Base-by-base conservation (phyloP, 2,113 vertebrate species). In the Piaya cayana region DNA sequence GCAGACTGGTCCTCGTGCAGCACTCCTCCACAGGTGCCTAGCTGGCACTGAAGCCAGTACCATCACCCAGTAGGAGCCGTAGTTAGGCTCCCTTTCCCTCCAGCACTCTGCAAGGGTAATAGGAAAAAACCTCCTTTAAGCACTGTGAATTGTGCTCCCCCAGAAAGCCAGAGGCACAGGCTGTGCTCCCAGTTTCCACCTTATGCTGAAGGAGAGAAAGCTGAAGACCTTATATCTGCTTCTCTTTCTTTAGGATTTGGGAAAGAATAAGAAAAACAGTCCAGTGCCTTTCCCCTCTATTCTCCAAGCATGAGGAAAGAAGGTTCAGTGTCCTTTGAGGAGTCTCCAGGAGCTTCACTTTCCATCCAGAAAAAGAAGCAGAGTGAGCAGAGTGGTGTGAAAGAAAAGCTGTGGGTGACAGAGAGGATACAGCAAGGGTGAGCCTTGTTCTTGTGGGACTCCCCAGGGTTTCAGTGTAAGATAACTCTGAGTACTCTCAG, bases 221-320 rank as follows among this genome's bases (percentile, higher is more conserved):
- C 17, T 1, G 3, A 84, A 76, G 36, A 56, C 7, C 1, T 30
- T 22, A 15, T 16, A 52, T 21, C n/a, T 87, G 18, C 47, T 8
- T 34, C 25, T 78, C 8, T 3, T 29, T 80, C 78, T 65, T 25
- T 43, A 29, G 26, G 30, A 69, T 37, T 34, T 19, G 14, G 18
- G 26, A 59, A 89, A 47, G 42, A 85, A 72, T 10, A 20, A 80
- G 55, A 13, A 5, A 75, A 72, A 42, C 37, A 67, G 25, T 17
- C 42, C 2, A 1, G 4, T 25, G 3, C 43, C 67, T 86, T 71
- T 30, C 3, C 12, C 17, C 6, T 7, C 2, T 34, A 2, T 60
- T 88, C 37, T 70, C 42, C 55, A 86, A 82, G 18, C 12, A 43
- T 0, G 1, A 69, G 17, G 37, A 69, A 87, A 77, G 25, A 81